Evolutionary conservation across 2,888 invertebrate species (phyloP), one percentile per base, ranked within the genome.

Genomic region (Xylophagus ater): DNA sequence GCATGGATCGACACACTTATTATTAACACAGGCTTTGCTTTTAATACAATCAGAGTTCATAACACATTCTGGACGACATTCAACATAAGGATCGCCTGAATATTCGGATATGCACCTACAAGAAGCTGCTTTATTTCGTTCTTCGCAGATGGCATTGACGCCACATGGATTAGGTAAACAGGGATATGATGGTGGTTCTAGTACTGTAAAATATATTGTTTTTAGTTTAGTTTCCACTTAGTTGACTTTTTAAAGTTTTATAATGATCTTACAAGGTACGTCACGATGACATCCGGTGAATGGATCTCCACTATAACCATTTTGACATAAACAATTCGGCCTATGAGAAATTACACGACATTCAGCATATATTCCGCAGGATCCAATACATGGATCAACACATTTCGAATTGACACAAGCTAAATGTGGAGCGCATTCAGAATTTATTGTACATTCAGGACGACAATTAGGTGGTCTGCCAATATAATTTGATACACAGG

Each of bases 1-100:
- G 53, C 88, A 89, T 8, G 88, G 88, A 64, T 88, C 80, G 52
- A 72, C 72, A 59, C 89, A 89, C 69, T 84, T 86, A 52, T 77
- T 76, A 58, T 78, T 79, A 39, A 72, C 69, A 51, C 81, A 81
- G 15, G 80, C 75, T 50, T 71, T 71, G 37, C 71, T 72, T 40
- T 67, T 65, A 31, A 70, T 60, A 53, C 81, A 82, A 51, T 81
- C 79, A 2, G 75, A 69, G 55, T 76, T 78, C 34, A 72, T 69
- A 10, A 73, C 68, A 56, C 80, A 81, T 60, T 80, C 79, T 2
- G 79, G 78, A 45, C 78, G 67, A 57, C 81, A 79, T 41, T 73
- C 73, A 19, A 71, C 69, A 51, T 73, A 73, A 20, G 80, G 79
- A 55, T 76, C 71, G 24, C 79, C 79, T 37, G 71, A 69, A 53